A percentile compares a stretch with the other conserved stretches of the same genome.
phyloP scores from a whole-genome alignment of 2,888 invertebrate genomes.

The Netelia fuscicornis region DNA sequence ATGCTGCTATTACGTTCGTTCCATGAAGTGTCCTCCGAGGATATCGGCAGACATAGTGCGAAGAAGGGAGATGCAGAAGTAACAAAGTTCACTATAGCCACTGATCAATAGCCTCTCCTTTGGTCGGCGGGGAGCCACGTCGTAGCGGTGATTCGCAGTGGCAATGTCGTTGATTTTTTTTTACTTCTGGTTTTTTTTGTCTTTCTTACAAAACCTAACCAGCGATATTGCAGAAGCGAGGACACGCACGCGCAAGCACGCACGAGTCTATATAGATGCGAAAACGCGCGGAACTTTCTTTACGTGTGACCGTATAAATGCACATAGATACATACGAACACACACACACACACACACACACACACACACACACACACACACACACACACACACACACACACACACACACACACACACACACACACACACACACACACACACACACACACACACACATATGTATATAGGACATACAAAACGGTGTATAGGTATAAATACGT shows the following conservation, averaged over 20 bases:
- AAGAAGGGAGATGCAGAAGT: slow-evolving; percentile 12
- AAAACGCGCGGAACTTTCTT: slow-evolving; percentile 61
- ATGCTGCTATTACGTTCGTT: slow-evolving; percentile 19
- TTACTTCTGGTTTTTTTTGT: slow-evolving; percentile 50
- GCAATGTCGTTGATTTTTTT: slow-evolving; percentile 79
- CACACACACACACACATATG: neutral
- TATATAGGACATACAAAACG: slow-evolving; percentile 44
- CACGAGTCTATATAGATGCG: slow-evolving; percentile 60
- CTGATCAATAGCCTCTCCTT: slow-evolving; percentile 78
- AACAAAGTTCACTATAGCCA: slow-evolving; percentile 66
- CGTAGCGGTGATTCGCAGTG: slow-evolving; percentile 75
- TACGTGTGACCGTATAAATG: slow-evolving; percentile 65
- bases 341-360: neutral
- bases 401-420: too few species aligned
- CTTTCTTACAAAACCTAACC: slow-evolving; percentile 41
- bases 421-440: neutral
- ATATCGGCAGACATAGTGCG: slow-evolving; percentile 37
- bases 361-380: too few species aligned
- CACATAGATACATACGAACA: neutral
- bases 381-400: neutral
- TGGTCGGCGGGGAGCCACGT: slow-evolving; percentile 76
- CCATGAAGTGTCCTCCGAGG: slow-evolving; percentile 1
- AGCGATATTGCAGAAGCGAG: slow-evolving; percentile 55
- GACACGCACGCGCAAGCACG: slow-evolving; percentile 76
- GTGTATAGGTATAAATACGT: slow-evolving; percentile 68